These are phyloP conservation scores for Macroramphosus scolopax DNA, from an alignment of 2,797 vertebrate genomes.

Conservation along the genomic window DNA sequence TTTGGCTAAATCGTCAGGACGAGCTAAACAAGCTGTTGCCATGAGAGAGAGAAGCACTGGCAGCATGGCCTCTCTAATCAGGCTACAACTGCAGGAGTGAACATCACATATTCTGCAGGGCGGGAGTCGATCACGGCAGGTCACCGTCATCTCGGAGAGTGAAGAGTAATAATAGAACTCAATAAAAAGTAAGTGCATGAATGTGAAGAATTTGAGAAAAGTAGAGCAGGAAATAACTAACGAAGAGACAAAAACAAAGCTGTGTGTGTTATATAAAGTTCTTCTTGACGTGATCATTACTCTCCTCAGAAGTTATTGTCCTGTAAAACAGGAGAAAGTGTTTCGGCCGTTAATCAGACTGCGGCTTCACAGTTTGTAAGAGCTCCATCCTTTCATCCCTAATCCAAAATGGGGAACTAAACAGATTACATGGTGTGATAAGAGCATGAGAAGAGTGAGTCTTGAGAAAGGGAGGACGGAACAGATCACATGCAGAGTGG, in stretches of 20 bases:
- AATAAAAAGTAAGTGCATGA: too few relatives aligned
- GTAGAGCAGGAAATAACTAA: neutral
- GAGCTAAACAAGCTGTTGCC: slow-evolving; percentile 3
- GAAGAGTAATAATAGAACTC: neutral
- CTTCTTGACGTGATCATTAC: too few relatives aligned
- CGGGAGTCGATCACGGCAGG: slow-evolving; percentile 6
- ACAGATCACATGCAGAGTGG: slow-evolving; percentile 48
- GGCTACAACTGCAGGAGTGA: slow-evolving; percentile 4
- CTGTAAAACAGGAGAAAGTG: too few relatives aligned
- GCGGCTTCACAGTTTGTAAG: too few relatives aligned
- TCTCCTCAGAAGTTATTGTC: too few relatives aligned
- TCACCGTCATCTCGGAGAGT: too few relatives aligned
- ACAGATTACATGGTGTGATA: slow-evolving; percentile 34
- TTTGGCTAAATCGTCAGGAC: neutral
- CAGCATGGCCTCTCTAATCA: slow-evolving; percentile 3
- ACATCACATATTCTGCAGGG: slow-evolving; percentile 7
- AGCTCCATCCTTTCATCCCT: slow-evolving; percentile 31
- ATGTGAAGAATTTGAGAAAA: neutral
- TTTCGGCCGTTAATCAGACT: too few relatives aligned
- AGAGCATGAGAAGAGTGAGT: slow-evolving; percentile 32
- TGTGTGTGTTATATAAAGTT: too few relatives aligned
- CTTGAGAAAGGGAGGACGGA: slow-evolving; percentile 36
- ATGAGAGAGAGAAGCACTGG: slow-evolving; percentile 11
- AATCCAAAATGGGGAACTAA: slow-evolving; percentile 27
- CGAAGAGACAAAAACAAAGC: neutral